A percentile compares a stretch with the other conserved stretches of the same genome.
phyloP scores from a whole-genome alignment of 2,113 vertebrate species.

The Petroica traversi region DNA sequence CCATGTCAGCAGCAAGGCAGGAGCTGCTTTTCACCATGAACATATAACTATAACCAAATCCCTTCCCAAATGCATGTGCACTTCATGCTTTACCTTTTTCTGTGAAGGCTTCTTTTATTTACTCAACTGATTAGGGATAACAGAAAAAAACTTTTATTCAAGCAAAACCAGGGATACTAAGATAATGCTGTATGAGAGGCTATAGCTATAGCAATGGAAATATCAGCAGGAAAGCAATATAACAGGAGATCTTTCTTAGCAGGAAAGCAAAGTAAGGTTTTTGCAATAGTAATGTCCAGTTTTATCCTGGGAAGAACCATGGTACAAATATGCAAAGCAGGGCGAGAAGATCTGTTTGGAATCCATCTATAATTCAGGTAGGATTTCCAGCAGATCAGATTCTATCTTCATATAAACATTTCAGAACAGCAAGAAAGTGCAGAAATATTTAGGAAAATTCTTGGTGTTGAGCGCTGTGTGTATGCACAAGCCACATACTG shows the following conservation, averaged over 20 bases:
- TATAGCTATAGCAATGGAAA: neutral
- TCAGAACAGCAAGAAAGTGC: neutral
- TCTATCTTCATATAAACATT: neutral
- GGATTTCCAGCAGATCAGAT: neutral
- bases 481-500: neutral
- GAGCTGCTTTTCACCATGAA: neutral
- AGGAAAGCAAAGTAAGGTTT: neutral
- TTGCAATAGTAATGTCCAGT: fast-evolving
- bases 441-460: neutral
- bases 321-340: neutral
- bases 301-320: neutral
- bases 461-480: neutral
- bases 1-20: neutral
- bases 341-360: neutral
- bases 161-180: neutral
- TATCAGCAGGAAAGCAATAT: neutral
- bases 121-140: neutral
- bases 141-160: neutral
- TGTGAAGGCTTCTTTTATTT: neutral
- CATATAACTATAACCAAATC: neutral
- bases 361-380: neutral
- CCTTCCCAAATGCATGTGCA: neutral
- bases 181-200: neutral
- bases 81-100: neutral
- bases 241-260: neutral